These are phyloP conservation scores for Acrobasis consociella DNA, from an alignment of 2,888 invertebrate species.

Conservation along the genomic window DNA sequence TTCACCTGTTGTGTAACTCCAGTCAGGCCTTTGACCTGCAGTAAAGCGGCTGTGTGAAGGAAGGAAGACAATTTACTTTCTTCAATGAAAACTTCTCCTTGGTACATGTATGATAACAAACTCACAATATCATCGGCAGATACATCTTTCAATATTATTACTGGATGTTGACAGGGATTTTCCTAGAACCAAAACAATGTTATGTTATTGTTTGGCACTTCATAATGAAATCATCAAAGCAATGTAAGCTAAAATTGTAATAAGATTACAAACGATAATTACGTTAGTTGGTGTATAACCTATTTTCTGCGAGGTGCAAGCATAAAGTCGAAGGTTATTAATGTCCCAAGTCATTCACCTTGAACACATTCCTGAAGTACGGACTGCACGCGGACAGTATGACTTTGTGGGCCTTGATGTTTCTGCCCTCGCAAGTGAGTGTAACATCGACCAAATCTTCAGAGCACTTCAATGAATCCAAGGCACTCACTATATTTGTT, in stretches of 20 bases:
- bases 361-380: constrained; percentile 88
- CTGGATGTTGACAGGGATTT: constrained; percentile 88
- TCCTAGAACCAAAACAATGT: constrained; percentile 74
- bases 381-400: constrained; percentile 89
- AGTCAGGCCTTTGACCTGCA: constrained; percentile 86
- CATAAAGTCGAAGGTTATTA: constrained; percentile 73
- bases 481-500: constrained; percentile 86
- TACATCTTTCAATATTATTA: constrained; percentile 88
- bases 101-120: constrained; percentile 87
- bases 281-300: constrained; percentile 7
- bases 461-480: constrained; percentile 86
- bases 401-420: constrained; percentile 89
- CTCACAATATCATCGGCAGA: constrained; percentile 85
- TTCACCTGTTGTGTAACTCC: constrained; percentile 78
- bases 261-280: neutral
- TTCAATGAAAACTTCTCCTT: constrained; percentile 87
- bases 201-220: neutral
- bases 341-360: constrained; percentile 83
- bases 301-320: constrained; percentile 35
- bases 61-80: constrained; percentile 86
- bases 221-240: neutral
- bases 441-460: constrained; percentile 89
- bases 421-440: constrained; percentile 87
- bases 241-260: neutral
- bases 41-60: constrained; percentile 85